Evolutionary conservation across 1,140 invertebrate species (phyloP).

Genomic region (Caenorhabditis elegans): DNA sequence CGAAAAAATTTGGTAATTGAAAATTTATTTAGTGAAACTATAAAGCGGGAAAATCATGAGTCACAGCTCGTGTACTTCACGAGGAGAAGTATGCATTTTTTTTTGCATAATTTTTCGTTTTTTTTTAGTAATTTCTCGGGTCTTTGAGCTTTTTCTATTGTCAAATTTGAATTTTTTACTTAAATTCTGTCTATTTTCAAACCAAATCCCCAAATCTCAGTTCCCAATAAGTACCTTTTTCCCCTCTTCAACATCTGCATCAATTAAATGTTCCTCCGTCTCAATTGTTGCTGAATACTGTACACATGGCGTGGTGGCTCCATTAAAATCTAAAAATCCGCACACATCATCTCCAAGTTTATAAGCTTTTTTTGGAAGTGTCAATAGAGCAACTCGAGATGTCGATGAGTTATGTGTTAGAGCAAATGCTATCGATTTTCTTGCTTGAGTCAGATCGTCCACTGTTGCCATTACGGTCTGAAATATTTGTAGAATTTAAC

Average conservation of each 20-base stretch:
- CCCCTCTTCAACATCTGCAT: constrained; percentile 14
- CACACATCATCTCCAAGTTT: constrained; percentile 61
- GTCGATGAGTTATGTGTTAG: constrained; percentile 13
- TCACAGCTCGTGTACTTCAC: no score
- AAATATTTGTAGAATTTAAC: not conserved
- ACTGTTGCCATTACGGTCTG: constrained; percentile 38
- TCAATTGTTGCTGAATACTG: constrained; percentile 51
- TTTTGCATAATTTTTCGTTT: no score
- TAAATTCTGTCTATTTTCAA: no score
- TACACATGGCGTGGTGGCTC: constrained; percentile 45
- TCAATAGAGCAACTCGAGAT: constrained; percentile 39
- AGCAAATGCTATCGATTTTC: constrained; percentile 49
- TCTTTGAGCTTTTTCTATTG: no score
- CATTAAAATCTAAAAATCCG: constrained; percentile 47
- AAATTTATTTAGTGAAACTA: no score
- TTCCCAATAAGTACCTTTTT: constrained; percentile 9
- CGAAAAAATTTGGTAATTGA: no score
- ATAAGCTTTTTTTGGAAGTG: constrained; percentile 59
- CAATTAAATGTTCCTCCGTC: constrained; percentile 44
- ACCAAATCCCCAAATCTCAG: no score
- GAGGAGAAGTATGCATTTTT: no score
- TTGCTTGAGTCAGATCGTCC: constrained; percentile 51
- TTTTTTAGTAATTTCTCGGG: no score
- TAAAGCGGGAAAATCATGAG: no score
- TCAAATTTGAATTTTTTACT: no score